Base-by-base conservation (phyloP, 2,888 invertebrate species). In the Monoplex corrugatus region DNA sequence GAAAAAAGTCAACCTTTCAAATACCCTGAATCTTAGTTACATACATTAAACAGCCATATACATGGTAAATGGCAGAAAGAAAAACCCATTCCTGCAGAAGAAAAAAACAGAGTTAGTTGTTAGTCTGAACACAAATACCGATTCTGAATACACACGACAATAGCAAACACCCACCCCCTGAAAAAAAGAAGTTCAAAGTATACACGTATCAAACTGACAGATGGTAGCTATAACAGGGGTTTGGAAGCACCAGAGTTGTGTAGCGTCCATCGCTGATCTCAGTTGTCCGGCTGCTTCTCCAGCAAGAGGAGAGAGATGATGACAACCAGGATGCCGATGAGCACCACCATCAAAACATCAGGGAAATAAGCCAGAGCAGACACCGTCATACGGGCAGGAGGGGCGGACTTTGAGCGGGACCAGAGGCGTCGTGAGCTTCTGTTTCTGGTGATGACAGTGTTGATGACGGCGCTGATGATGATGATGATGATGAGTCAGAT, bases 331-430 rank as follows among this genome's bases (percentile, higher is more conserved):
- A 90, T 86, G 35, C 87, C 23, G 44, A 90, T 83, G n/a, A 88
- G 85, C 45, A 92, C 90, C 90, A 92, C 91, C 93, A 94, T 93
- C 88, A 94, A 89, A 75, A 93, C 88, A 87, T 94, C 94, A 87
- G 94, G 94, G 93, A 92, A 90, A 94, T 89, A 87, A 94, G 91
- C 94, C 94, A 94, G 94, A 94, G 94, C 93, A 93, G 90, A 90
- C 92, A 95, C 94, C 94, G 95, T 95, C 95, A 95, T 93, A 95
- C 94, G 57, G 93, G 92, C 92, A 92, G 89, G 40, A 93, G 40
- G 0, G 84, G 72, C n/a, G 89, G 80, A 3, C 87, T 50, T 50
- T 86, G 40, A 43, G 89, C n/a, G 38, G 72, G 87, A 13, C 28
- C 75, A 75, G 43, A 45, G 28, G n/a, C 28, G 32, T 28, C 83